Percentiles rank a stretch among this genome's conserved stretches.
phyloP scores from a whole-genome alignment of 2,797 vertebrate species.

The Amblyraja radiata region DNA sequence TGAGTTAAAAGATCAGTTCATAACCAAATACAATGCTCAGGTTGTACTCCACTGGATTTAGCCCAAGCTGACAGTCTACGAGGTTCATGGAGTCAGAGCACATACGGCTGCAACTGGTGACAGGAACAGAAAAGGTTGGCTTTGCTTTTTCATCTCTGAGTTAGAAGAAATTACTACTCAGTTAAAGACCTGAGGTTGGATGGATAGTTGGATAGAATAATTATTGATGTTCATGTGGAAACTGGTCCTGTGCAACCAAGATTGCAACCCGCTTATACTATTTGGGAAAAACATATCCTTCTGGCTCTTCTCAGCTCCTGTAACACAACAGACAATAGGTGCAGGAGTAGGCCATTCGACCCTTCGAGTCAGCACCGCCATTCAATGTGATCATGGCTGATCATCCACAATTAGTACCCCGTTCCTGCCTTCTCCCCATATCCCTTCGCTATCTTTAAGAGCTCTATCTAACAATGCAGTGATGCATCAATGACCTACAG shows the following conservation, averaged over 20 bases:
- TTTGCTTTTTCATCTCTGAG: slow-evolving; percentile 14
- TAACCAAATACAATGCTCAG: neutral
- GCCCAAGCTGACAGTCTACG: neutral
- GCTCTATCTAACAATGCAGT: no score
- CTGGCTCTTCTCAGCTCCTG: no score
- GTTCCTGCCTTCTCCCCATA: no score
- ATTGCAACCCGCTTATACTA: neutral
- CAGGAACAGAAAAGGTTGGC: neutral
- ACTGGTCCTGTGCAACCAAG: neutral
- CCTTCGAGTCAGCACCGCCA: no score
- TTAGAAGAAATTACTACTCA: neutral
- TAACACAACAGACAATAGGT: no score
- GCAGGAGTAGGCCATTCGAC: no score
- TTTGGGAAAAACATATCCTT: neutral
- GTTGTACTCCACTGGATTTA: neutral
- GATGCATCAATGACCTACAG: no score
- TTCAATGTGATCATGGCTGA: no score
- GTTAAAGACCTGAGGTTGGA: neutral
- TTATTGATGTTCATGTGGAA: neutral
- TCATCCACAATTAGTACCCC: no score
- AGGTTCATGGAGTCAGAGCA: neutral
- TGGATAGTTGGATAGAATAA: neutral
- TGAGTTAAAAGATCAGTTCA: neutral
- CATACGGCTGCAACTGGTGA: neutral
- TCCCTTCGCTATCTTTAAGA: no score